phyloP scores from a whole-genome alignment of 1,140 invertebrate genomes.

The Acromyrmex echinatior region DNA sequence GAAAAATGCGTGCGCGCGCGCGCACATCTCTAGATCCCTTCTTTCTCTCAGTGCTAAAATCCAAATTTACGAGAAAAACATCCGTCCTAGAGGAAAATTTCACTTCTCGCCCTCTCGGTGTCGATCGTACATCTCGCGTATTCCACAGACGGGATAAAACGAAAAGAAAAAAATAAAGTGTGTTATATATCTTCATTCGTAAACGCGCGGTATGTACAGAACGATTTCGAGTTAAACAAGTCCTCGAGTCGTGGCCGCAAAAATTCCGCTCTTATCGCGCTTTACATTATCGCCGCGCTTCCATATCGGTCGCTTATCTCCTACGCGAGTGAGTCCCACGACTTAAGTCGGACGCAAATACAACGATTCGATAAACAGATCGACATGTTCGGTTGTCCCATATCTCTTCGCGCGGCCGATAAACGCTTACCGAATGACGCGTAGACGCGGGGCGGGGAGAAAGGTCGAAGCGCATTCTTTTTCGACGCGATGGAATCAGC shows the following conservation, averaged over 20 bases:
- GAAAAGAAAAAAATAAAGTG: background rate
- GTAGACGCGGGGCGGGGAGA: conserved; percentile 31
- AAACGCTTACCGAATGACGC: background rate
- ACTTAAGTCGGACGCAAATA: conserved; percentile 70
- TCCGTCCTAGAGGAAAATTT: background rate
- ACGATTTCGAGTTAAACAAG: conserved; percentile 60
- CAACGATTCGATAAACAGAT: conserved; percentile 67
- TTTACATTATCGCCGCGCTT: conserved; percentile 67
- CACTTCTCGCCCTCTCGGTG: background rate
- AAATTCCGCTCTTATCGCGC: conserved; percentile 68
- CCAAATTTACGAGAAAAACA: conserved; percentile 59
- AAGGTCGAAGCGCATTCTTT: conserved; percentile 18
- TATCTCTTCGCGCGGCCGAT: conserved; percentile 61
- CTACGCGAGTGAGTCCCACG: conserved; percentile 52
- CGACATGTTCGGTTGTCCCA: conserved; percentile 46
- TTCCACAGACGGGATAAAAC: background rate
- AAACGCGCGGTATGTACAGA: conserved; percentile 33
- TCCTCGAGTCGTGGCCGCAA: conserved; percentile 54
- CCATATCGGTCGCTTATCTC: conserved; percentile 67
- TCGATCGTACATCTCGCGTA: background rate
- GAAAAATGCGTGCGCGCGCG: background rate
- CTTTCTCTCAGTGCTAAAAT: background rate
- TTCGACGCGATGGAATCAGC: conserved; percentile 18
- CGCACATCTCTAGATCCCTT: background rate
- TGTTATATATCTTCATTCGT: conserved; percentile 35